Evolutionary conservation across 2,888 invertebrate species (phyloP).

Genomic region (Cosmorhoe ocellata): DNA sequence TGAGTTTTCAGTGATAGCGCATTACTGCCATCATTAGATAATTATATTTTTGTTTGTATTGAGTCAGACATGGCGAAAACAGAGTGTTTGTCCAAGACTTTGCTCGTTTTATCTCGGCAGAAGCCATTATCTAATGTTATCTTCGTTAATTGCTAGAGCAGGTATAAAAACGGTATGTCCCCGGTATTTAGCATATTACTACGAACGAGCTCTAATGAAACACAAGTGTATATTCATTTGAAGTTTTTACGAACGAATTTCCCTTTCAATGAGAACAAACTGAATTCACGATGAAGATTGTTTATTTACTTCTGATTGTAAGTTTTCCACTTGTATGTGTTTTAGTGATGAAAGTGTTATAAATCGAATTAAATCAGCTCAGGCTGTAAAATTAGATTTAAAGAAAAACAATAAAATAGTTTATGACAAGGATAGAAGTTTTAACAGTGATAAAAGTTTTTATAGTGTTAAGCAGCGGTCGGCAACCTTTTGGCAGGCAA

Average conservation of each 20-base stretch:
- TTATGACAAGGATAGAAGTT: no score
- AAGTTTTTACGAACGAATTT: constrained; percentile 72
- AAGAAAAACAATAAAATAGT: no score
- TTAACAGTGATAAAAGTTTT: no score
- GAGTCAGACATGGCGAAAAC: constrained; percentile 77
- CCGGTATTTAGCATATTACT: constrained; percentile 53
- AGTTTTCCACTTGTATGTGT: constrained; percentile 43
- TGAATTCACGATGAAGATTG: constrained; percentile 66
- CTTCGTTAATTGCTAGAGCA: constrained; percentile 63
- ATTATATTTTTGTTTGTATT: constrained; percentile 55
- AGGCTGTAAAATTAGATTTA: no score
- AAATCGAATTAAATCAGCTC: no score
- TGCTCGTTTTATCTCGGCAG: constrained; percentile 61
- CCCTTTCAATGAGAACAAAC: constrained; percentile 50
- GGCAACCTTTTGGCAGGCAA: no score
- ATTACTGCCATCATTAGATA: constrained; percentile 43
- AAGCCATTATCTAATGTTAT: constrained; percentile 75
- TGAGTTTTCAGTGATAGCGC: constrained; percentile 41
- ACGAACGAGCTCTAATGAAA: constrained; percentile 75
- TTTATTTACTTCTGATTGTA: constrained; percentile 65
- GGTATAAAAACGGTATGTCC: constrained; percentile 67
- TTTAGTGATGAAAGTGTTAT: constrained; percentile 2
- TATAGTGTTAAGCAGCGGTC: no score
- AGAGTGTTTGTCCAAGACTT: constrained; percentile 68
- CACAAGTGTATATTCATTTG: constrained; percentile 52